Evolutionary conservation across 2,113 vertebrate genomes (phyloP), one percentile per base, ranked within the genome.

Genomic region (Dicaeum eximium): DNA sequence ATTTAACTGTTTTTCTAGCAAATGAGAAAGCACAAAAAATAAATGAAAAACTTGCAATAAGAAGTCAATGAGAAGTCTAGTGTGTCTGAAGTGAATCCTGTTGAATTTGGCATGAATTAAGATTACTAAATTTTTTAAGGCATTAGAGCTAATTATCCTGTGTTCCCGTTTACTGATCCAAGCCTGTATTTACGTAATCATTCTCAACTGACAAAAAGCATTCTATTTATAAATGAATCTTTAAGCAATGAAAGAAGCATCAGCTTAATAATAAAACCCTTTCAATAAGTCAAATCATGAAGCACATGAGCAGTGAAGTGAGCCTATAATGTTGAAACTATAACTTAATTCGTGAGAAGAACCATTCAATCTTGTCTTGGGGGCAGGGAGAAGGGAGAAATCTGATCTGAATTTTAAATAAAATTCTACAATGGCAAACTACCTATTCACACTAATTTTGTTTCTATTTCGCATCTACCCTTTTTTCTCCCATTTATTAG

Each of bases 321-420:
- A 48, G 28, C 10, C 45, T 79, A 6, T 27, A 33, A 86, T 13
- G 4, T 40, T 80, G 66, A 77, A 94, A 90, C 50, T 92, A 58
- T 70, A 90, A 8, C 58, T 73, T 54, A 67, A 86, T 90, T 95
- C 93, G 11, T 33, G 78, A 81, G 70, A 84, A 82, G n/a, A 80
- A 53, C 31, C 45, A 80, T 56, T 85, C 48, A 75, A 6, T 57
- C 48, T 82, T 95, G 17, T 79, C 73, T 69, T 87, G 48, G 71
- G 47, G 67, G 22, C 7, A 83, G 35, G 24, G 50, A 45, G 58
- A 71, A 87, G 25, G 12, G 10, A 89, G 37, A 86, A 78, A 88
- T 67, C 83, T 86, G 78, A 80, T 47, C 33, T 89, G 90, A 91
- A 96, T 93, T 87, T 77, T 67, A 78, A 93, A 57, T 47, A 62